These are phyloP conservation scores for Ceriagrion tenellum DNA, from an alignment of 2,888 invertebrate genomes.

Conservation along the genomic window DNA sequence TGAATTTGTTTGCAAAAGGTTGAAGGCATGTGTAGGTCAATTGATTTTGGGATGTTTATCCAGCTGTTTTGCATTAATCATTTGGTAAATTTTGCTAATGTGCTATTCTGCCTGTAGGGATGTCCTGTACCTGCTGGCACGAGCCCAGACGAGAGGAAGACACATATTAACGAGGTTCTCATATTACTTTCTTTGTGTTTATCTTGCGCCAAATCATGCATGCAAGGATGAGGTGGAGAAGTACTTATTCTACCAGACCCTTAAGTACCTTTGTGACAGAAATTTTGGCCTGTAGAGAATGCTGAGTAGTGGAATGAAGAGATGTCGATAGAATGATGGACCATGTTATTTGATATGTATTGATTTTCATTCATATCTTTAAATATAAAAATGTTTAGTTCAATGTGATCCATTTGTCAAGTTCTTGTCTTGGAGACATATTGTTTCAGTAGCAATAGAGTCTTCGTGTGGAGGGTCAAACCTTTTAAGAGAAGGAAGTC, in stretches of 20 bases:
- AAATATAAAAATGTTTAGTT: too few species aligned
- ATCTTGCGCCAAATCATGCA: not conserved
- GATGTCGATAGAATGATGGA: too few species aligned
- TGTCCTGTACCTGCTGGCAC: constrained; percentile 61
- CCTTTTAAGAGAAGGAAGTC: not conserved
- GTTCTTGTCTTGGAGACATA: too few species aligned
- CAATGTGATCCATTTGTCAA: too few species aligned
- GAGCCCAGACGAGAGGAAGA: constrained; percentile 53
- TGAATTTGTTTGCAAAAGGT: constrained; percentile 68
- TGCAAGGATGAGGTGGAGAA: constrained; percentile 37
- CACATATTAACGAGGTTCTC: constrained; percentile 51
- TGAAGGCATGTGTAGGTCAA: constrained; percentile 36
- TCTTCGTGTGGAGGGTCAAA: too few species aligned
- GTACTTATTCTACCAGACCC: not conserved
- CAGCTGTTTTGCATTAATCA: constrained; percentile 57
- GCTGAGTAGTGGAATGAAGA: not conserved
- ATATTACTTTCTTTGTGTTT: constrained; percentile 53
- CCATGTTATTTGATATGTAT: too few species aligned
- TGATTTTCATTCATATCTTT: too few species aligned
- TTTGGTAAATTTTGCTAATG: constrained; percentile 57
- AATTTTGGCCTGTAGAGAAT: not conserved
- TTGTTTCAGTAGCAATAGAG: too few species aligned
- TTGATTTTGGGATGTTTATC: constrained; percentile 54
- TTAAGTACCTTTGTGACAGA: not conserved
- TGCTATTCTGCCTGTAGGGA: constrained; percentile 67